phyloP scores from a whole-genome alignment of 2,888 invertebrate species.

The Theretra japonica region DNA sequence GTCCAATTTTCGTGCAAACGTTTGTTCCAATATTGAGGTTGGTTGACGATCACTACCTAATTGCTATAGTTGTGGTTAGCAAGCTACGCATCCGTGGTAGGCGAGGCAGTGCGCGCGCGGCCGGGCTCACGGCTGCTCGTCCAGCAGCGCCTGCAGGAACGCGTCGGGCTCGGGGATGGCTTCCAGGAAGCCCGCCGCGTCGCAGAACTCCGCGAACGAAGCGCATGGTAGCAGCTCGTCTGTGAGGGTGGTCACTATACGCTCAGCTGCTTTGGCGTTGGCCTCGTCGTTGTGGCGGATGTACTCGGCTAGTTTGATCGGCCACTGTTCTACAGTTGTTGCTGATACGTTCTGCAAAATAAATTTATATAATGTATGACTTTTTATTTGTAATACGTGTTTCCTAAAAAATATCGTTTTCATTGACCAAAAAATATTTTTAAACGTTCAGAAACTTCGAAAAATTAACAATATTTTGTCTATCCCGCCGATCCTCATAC shows the following conservation, averaged over 20 bases:
- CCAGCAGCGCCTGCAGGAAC: conserved; percentile 64
- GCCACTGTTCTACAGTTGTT: conserved; percentile 93
- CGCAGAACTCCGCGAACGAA: conserved; percentile 96
- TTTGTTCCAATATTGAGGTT: conserved; percentile 4
- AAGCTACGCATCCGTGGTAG: conserved; percentile 66
- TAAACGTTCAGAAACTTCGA: too few species aligned
- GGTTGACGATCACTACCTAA: conserved; percentile 11
- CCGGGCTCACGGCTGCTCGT: conserved; percentile 69
- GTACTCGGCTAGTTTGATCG: conserved; percentile 94
- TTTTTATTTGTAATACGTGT: neutral
- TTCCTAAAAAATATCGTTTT: too few species aligned
- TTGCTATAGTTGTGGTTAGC: conserved; percentile 39
- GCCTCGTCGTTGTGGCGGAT: conserved; percentile 97
- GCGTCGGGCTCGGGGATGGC: conserved; percentile 87
- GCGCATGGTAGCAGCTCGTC: conserved; percentile 96
- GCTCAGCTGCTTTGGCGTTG: conserved; percentile 94
- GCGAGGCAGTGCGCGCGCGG: conserved; percentile 61
- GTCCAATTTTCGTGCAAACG: neutral
- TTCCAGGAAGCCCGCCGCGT: conserved; percentile 92
- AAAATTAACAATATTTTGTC: too few species aligned
- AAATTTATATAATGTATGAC: neutral
- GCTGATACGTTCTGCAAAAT: conserved; percentile 87
- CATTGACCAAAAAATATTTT: neutral
- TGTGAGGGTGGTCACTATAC: conserved; percentile 91
- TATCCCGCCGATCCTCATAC: neutral